Evolutionary conservation across 2,888 invertebrate genomes (phyloP).

Genomic region (Dysmachus trigonus): DNA sequence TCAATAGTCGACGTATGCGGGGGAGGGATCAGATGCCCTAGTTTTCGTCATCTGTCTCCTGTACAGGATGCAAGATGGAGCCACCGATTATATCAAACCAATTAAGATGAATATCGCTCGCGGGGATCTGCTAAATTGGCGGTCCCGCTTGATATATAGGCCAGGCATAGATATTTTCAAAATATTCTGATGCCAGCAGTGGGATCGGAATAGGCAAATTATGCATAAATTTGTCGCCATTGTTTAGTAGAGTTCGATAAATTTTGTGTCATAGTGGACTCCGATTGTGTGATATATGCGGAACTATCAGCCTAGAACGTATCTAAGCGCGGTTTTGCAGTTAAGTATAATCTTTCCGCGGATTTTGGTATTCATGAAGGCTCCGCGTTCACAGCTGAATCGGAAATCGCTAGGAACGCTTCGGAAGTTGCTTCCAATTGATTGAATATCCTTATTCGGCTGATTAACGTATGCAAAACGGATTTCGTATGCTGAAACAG

Average conservation of each 20-base stretch:
- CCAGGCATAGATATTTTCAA: neutral
- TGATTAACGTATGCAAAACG: neutral
- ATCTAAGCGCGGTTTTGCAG: neutral
- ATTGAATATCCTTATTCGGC: neutral
- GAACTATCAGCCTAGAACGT: too few relatives aligned
- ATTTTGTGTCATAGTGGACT: neutral
- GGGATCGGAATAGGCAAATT: neutral
- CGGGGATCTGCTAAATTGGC: neutral
- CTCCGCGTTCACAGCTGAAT: neutral
- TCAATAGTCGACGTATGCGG: neutral
- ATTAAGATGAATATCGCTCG: neutral
- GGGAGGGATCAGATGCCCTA: neutral
- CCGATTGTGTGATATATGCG: neutral
- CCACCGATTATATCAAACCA: neutral
- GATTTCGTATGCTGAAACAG: neutral
- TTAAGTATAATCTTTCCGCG: neutral
- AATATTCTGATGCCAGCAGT: neutral
- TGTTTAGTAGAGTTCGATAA: neutral
- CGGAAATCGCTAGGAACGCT: neutral
- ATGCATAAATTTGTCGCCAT: neutral
- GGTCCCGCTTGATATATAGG: neutral
- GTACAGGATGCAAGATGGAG: neutral
- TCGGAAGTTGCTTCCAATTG: neutral
- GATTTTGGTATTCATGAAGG: neutral
- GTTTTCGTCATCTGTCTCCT: neutral